These are phyloP conservation scores for Drosophila antonietae DNA, from an alignment of 2,888 invertebrate genomes.

Conservation along the genomic window DNA sequence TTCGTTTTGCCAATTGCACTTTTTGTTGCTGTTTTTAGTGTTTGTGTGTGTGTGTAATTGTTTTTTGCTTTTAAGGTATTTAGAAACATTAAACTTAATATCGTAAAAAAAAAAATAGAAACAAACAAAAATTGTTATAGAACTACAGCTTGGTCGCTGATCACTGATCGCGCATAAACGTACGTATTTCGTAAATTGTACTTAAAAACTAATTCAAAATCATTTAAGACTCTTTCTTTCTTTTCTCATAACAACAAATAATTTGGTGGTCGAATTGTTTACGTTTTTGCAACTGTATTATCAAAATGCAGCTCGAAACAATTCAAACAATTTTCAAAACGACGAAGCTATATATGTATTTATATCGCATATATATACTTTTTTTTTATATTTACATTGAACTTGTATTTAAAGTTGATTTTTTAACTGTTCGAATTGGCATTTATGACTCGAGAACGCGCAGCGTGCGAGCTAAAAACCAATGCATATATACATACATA, in stretches of 20 bases:
- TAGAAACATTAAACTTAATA: conserved; percentile 20
- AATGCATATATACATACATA: conserved; percentile 11
- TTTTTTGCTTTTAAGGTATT: conserved; percentile 38
- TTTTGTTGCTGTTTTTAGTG: conserved; percentile 48
- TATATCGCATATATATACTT: conserved; percentile 1
- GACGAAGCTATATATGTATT: conserved; percentile 16
- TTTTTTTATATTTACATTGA: conserved; percentile 18
- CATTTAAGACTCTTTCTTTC: conserved; percentile 47
- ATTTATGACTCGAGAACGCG: conserved; percentile 23
- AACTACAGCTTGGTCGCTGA: conserved; percentile 31
- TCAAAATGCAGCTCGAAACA: conserved; percentile 49
- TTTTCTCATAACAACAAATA: conserved; percentile 62
- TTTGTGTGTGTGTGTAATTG: conserved; percentile 22
- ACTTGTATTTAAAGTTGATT: conserved; percentile 6
- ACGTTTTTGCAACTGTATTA: conserved; percentile 21
- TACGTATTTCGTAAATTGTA: conserved; percentile 42
- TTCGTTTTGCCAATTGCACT: conserved; percentile 69
- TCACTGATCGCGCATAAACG: conserved; percentile 49
- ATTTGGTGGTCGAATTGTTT: conserved; percentile 52
- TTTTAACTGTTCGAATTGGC: conserved; percentile 10
- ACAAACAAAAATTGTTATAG: conserved; percentile 30
- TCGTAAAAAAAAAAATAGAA: conserved; percentile 38
- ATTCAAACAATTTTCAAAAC: conserved; percentile 34
- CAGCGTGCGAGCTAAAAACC: conserved; percentile 35
- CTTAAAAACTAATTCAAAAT: conserved; percentile 69